Percentiles rank a stretch among this genome's conserved stretches.
Evolutionary conservation across 2,113 vertebrate species (phyloP).

Genomic region (Lonchura striata): DNA sequence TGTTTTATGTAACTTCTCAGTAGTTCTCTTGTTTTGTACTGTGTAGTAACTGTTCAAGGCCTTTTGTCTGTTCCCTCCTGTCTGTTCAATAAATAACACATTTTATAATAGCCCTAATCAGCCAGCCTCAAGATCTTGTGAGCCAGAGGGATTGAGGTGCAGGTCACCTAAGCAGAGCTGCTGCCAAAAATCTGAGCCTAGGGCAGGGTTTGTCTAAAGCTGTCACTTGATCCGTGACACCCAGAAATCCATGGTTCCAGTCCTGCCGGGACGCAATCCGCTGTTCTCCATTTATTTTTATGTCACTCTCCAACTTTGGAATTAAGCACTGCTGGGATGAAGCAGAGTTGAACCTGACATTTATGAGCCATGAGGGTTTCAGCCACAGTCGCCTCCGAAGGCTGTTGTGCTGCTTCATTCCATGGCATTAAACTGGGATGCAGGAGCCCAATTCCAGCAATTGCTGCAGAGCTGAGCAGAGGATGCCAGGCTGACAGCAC

Average conservation of each 20-base stretch:
- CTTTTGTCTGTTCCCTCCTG: background rate
- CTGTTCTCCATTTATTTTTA: conserved; percentile 26
- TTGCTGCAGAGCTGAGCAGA: background rate
- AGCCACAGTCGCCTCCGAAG: background rate
- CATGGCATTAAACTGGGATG: background rate
- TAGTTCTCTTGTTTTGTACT: background rate
- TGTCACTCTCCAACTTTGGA: background rate
- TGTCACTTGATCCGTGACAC: background rate
- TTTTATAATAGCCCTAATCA: background rate
- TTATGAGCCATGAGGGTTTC: conserved; percentile 38
- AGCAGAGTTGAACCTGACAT: background rate
- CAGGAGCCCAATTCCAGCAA: background rate
- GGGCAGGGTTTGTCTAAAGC: background rate
- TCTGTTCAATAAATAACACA: background rate
- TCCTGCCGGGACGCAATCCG: background rate
- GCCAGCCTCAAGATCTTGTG: background rate
- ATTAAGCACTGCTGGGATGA: background rate
- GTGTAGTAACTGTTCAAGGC: background rate
- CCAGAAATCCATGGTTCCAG: background rate
- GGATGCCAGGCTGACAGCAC: background rate
- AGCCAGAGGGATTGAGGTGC: background rate
- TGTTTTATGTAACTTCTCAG: background rate
- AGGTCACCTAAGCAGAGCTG: background rate
- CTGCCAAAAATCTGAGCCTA: background rate
- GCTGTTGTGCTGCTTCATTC: background rate